These are phyloP conservation scores for Indicator indicator DNA, from an alignment of 2,113 vertebrate species.

Conservation along the genomic window DNA sequence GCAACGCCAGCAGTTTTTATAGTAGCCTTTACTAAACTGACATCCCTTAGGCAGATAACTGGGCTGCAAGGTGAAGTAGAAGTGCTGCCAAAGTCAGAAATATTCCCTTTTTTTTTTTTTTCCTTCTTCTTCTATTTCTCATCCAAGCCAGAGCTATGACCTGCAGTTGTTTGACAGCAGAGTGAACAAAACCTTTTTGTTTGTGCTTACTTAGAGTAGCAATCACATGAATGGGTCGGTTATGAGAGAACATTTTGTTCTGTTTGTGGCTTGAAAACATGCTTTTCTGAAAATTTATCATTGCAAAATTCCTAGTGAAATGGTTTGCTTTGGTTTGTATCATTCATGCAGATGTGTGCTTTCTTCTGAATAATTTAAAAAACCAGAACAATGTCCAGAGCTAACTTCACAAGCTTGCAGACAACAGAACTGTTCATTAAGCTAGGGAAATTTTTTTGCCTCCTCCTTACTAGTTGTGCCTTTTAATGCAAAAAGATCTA, in stretches of 20 bases:
- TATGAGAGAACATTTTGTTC: constrained; percentile 41
- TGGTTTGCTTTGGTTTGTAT: neutral
- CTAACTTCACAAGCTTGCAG: neutral
- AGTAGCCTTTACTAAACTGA: neutral
- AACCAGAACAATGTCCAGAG: neutral
- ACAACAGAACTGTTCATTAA: neutral
- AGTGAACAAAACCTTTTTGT: constrained; percentile 48
- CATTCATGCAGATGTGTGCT: neutral
- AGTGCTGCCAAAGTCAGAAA: neutral
- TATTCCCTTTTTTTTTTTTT: neutral
- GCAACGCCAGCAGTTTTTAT: neutral
- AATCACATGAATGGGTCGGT: constrained; percentile 7
- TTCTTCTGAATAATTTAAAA: neutral
- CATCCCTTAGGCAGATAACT: neutral
- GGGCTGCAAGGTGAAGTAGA: neutral
- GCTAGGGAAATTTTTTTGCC: neutral
- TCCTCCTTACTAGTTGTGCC: neutral
- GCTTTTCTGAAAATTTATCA: neutral
- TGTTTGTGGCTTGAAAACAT: constrained; percentile 21
- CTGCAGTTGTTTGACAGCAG: constrained; percentile 36
- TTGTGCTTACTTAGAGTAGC: constrained; percentile 42
- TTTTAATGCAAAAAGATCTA: neutral
- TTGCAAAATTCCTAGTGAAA: constrained; percentile 8
- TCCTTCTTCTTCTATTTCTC: neutral
- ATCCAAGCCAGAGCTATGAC: constrained; percentile 9